phyloP scores from a whole-genome alignment of 2,888 invertebrate species.

The Trichopria drosophilae region DNA sequence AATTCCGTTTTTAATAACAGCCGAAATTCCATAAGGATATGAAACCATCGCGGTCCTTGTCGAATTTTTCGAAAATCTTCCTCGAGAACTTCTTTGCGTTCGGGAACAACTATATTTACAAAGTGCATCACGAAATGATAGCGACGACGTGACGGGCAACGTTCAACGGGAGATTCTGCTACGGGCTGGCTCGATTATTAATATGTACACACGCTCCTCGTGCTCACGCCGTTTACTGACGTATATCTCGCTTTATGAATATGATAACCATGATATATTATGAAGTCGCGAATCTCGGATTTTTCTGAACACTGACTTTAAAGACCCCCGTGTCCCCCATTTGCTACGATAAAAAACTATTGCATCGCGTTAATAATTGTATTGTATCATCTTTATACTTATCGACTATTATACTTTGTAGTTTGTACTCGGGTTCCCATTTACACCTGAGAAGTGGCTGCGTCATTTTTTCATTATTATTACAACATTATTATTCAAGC shows the following conservation, averaged over 20 bases:
- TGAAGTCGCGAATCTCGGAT: slow-evolving; percentile 24
- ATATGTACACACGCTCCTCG: slow-evolving; percentile 6
- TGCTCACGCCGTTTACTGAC: background rate
- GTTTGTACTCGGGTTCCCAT: slow-evolving; percentile 58
- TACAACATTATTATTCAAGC: slow-evolving; percentile 16
- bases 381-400: slow-evolving; percentile 53
- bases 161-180: slow-evolving; percentile 30
- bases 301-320: slow-evolving; percentile 37
- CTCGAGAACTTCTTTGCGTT: too few relatives aligned
- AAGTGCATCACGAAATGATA: too few relatives aligned
- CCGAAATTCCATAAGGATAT: too few relatives aligned
- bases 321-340: slow-evolving; percentile 36
- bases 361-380: slow-evolving; percentile 52
- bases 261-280: slow-evolving; percentile 17
- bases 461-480: slow-evolving; percentile 4
- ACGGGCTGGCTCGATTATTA: slow-evolving; percentile 10
- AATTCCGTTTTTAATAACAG: too few relatives aligned
- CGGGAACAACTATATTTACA: too few relatives aligned
- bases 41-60: too few relatives aligned
- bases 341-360: too few relatives aligned
- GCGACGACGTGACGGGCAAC: too few relatives aligned
- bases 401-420: slow-evolving; percentile 57
- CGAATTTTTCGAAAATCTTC: too few relatives aligned
- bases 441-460: slow-evolving; percentile 52
- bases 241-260: slow-evolving; percentile 9